Percentiles rank a stretch among this genome's conserved stretches.
These are phyloP conservation scores for Stenchaetothrips biformis DNA, from an alignment of 2,888 invertebrate species.

Conservation along the genomic window DNA sequence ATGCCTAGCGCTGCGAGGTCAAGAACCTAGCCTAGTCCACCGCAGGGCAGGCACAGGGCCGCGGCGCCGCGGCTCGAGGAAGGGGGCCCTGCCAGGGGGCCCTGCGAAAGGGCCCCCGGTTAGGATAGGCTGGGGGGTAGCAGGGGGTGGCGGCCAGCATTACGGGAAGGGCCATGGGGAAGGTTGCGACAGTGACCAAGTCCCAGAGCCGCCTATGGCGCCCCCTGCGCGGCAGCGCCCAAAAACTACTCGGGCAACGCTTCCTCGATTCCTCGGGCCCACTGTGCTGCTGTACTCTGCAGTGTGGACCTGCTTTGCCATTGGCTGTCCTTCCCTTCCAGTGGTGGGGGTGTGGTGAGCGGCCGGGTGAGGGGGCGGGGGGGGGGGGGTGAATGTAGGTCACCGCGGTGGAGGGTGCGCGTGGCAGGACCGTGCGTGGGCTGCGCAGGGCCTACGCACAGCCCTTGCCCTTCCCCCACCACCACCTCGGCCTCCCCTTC, in stretches of 20 bases:
- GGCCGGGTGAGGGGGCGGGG: neutral
- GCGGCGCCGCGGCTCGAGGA: neutral
- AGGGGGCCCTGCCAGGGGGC: neutral
- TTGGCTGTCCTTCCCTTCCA: neutral
- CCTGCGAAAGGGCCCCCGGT: neutral
- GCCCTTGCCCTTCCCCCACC: neutral
- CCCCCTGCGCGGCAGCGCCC: neutral
- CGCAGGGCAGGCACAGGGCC: neutral
- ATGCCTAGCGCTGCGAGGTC: neutral
- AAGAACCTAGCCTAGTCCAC: neutral
- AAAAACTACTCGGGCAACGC: no score
- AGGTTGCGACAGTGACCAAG: neutral
- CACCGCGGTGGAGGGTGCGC: conserved; percentile 15
- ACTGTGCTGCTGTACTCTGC: no score
- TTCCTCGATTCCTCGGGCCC: no score
- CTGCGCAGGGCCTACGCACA: no score
- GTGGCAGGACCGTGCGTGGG: neutral
- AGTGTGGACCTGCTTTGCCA: neutral
- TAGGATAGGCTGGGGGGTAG: neutral
- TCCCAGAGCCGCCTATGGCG: neutral
- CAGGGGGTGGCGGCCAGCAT: neutral
- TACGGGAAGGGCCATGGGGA: neutral
- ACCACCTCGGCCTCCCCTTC: neutral
- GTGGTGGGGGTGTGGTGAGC: neutral
- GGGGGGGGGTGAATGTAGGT: neutral